Conservation (phyloP, 2,888 invertebrate species). For the Empis livida region DNA sequence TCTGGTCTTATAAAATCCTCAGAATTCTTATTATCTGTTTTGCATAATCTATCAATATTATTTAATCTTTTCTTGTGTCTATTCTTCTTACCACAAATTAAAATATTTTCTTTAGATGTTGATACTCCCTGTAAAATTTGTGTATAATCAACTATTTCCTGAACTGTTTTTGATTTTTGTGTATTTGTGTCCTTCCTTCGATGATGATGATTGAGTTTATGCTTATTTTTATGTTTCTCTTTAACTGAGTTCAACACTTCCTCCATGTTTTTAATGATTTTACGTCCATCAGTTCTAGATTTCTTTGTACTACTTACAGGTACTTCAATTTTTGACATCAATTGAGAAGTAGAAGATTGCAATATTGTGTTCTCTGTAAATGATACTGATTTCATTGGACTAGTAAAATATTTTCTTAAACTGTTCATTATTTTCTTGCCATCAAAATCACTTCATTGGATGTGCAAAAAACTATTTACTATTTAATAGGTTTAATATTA, state of each 20-base stretch:
- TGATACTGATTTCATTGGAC: constrained; percentile 13
- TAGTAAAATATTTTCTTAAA: constrained; percentile 22
- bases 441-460: no score
- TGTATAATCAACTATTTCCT: no score
- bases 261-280: constrained; percentile 32
- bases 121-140: no score
- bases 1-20: no score
- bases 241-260: constrained; percentile 32
- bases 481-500: no score
- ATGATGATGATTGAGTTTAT: constrained; percentile 21
- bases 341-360: constrained; percentile 6
- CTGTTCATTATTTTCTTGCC: constrained; percentile 20
- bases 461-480: no score
- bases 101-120: no score
- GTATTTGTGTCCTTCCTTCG: constrained; percentile 24
- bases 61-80: no score
- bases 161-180: neutral
- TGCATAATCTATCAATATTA: no score
- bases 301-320: constrained; percentile 13
- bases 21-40: no score
- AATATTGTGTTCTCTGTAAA: neutral
- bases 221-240: constrained; percentile 31
- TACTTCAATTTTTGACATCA: constrained; percentile 3
- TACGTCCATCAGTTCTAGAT: neutral
- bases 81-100: no score